Evolutionary conservation across 2,797 vertebrate species (phyloP).

Genomic region (Gallinago nigripennis): DNA sequence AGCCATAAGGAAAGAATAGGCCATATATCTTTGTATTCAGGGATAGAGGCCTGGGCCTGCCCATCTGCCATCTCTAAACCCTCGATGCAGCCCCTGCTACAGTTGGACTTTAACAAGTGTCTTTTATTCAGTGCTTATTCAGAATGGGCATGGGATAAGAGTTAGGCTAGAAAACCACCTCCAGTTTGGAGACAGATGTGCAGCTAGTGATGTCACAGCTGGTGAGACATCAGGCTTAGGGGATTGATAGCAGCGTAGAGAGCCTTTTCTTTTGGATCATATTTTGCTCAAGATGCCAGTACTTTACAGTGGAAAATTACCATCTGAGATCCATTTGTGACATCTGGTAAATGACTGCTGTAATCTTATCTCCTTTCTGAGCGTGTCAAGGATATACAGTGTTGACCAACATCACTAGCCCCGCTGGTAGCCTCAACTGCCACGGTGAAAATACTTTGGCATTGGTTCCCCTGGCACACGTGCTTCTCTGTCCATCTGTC

Average conservation of each 20-base stretch:
- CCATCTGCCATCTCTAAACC: not conserved
- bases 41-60: not conserved
- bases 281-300: conserved; percentile 22
- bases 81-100: not conserved
- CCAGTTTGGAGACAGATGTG: conserved; percentile 40
- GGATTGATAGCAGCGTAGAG: not conserved
- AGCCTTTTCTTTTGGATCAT: not conserved
- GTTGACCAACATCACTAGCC: not conserved
- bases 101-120: conserved; percentile 26
- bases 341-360: conserved; percentile 6
- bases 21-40: conserved; percentile 9
- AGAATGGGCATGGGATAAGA: not conserved
- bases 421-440: not conserved
- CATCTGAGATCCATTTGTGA: conserved; percentile 29
- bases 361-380: not conserved
- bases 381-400: not conserved
- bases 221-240: conserved; percentile 7
- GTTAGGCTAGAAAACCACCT: conserved; percentile 13
- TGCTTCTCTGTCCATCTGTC: not conserved
- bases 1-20: conserved; percentile 23
- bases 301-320: not conserved
- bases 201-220: conserved; percentile 30
- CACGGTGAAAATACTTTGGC: not conserved
- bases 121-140: conserved; percentile 28
- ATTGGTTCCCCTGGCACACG: rapidly evolving